Evolutionary conservation across 2,113 vertebrate species (phyloP).

Genomic region (Dromaius novaehollandiae): DNA sequence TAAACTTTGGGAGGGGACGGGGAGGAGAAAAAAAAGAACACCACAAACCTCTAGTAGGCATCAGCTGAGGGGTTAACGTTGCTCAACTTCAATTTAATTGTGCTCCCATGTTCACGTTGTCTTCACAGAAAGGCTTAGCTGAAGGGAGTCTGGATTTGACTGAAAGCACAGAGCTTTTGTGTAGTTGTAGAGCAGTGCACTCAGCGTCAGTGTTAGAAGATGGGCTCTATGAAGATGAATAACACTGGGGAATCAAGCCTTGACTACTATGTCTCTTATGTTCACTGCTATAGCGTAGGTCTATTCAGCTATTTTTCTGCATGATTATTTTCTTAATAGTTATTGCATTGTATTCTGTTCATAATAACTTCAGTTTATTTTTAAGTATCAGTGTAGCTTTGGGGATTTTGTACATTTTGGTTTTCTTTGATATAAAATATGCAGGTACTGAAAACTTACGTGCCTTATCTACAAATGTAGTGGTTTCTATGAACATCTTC

Average conservation of each 20-base stretch:
- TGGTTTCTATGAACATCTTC: neutral
- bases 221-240: conserved; percentile 33
- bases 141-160: conserved; percentile 18
- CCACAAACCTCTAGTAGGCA: neutral
- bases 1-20: neutral
- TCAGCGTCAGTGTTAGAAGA: neutral
- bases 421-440: neutral
- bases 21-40: neutral
- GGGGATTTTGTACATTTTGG: neutral
- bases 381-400: neutral
- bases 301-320: neutral
- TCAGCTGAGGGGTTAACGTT: conserved; percentile 43
- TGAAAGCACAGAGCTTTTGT: neutral
- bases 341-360: neutral
- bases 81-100: conserved; percentile 12
- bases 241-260: neutral
- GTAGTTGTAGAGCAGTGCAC: neutral
- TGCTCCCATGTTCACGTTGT: neutral
- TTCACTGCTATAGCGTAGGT: conserved; percentile 75
- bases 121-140: conserved; percentile 9
- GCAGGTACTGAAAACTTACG: neutral
- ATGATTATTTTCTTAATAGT: neutral
- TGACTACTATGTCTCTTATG: conserved; percentile 58
- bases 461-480: neutral
- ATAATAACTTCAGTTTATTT: neutral